A percentile compares a stretch with the other conserved stretches of the same genome.
These are phyloP conservation scores for Capreolus pygargus DNA, from an alignment of 2,113 vertebrate species.

Conservation along the genomic window DNA sequence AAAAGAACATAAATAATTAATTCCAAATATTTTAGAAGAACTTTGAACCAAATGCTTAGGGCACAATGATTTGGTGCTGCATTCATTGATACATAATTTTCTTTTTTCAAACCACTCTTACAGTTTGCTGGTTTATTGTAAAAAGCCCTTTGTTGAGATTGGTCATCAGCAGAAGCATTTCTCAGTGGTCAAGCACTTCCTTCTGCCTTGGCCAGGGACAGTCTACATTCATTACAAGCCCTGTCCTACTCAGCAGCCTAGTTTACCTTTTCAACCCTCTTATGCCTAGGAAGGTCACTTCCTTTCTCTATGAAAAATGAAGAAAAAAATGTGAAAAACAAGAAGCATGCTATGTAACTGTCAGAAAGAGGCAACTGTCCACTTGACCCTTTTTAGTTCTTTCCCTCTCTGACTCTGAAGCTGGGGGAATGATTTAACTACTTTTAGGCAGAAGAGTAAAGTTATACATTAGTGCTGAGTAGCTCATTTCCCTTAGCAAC, in stretches of 20 bases:
- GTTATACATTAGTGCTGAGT: slow-evolving; percentile 70
- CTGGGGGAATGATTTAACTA: slow-evolving; percentile 56
- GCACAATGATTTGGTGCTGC: slow-evolving; percentile 31
- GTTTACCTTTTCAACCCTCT: slow-evolving; percentile 12
- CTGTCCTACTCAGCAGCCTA: not conserved
- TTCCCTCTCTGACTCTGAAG: slow-evolving; percentile 20
- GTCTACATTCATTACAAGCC: not conserved
- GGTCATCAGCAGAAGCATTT: not conserved
- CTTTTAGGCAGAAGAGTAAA: slow-evolving; percentile 66
- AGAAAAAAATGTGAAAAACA: slow-evolving; percentile 25
- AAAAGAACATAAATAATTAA: slow-evolving; percentile 37
- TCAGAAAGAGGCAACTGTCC: slow-evolving; percentile 23
- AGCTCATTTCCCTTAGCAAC: slow-evolving; percentile 72
- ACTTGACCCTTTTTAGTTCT: slow-evolving; percentile 51
- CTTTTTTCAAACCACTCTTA: not conserved
- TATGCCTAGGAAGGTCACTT: not conserved
- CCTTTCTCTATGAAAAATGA: slow-evolving; percentile 4
- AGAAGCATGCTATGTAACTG: not conserved
- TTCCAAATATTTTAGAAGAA: slow-evolving; percentile 55
- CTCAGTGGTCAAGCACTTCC: not conserved
- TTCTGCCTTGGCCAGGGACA: not conserved
- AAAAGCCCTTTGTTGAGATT: not conserved
- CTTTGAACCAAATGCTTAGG: slow-evolving; percentile 17
- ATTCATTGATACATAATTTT: not conserved
- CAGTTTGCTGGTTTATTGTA: not conserved